Percentiles rank a stretch among this genome's conserved stretches.
Evolutionary conservation across 2,113 vertebrate genomes (phyloP).

Genomic region (Oxyura jamaicensis): DNA sequence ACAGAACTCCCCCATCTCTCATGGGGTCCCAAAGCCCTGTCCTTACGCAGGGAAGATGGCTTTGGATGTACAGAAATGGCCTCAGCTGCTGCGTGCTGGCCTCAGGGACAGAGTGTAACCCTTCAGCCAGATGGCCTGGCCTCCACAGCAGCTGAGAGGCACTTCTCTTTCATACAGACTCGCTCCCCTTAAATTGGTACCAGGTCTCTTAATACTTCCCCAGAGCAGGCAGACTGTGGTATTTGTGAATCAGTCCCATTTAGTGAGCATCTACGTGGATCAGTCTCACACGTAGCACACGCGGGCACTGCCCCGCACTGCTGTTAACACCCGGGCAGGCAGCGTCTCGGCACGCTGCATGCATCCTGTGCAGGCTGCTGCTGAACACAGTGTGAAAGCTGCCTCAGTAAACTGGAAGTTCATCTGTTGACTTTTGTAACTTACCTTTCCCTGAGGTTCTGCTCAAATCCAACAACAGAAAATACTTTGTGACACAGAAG

Average conservation of each 20-base stretch:
- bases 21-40: not conserved
- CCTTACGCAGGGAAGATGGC: not conserved
- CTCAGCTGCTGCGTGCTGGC: not conserved
- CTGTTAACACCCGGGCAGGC: not conserved
- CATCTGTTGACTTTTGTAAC: not conserved
- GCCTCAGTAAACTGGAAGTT: not conserved
- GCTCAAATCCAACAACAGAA: not conserved
- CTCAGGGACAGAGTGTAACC: not conserved
- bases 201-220: not conserved
- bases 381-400: not conserved
- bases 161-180: not conserved
- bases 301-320: fast-evolving
- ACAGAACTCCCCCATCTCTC: not conserved
- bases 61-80: not conserved
- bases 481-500: not conserved
- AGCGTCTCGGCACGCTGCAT: not conserved
- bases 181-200: not conserved
- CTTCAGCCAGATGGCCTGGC: not conserved
- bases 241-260: not conserved
- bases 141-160: not conserved
- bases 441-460: not conserved
- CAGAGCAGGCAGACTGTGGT: not conserved
- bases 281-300: not conserved
- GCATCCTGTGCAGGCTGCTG: not conserved
- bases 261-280: not conserved